Percentiles rank a stretch among this genome's conserved stretches.
Conservation (phyloP, 1,140 invertebrate genomes). For the Drosophila sulfurigaster region DNA sequence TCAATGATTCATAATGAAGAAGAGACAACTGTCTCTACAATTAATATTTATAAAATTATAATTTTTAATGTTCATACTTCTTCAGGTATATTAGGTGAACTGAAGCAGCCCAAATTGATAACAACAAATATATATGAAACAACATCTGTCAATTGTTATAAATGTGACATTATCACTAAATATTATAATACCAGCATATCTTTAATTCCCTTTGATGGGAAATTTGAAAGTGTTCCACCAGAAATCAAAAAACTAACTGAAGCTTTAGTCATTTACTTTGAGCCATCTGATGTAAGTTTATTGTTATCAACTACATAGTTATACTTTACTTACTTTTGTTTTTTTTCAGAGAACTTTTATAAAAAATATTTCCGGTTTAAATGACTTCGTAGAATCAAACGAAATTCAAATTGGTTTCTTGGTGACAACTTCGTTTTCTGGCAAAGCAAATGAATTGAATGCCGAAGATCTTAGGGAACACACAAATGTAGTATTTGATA, state of each 20-base stretch:
- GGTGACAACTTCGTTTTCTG: constrained; percentile 35
- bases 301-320: neutral
- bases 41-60: neutral
- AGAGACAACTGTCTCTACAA: neutral
- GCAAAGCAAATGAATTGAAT: constrained; percentile 39
- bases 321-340: neutral
- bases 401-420: constrained; percentile 64
- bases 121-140: constrained; percentile 15
- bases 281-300: constrained; percentile 47
- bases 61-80: neutral
- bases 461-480: constrained; percentile 46
- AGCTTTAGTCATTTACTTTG: constrained; percentile 62
- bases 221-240: constrained; percentile 49
- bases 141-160: constrained; percentile 33
- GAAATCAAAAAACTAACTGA: constrained; percentile 49
- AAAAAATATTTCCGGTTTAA: constrained; percentile 39
- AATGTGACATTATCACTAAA: constrained; percentile 60
- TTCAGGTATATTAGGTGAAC: constrained; percentile 53
- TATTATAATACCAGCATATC: constrained; percentile 56
- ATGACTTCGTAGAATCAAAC: constrained; percentile 40
- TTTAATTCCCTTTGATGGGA: constrained; percentile 58
- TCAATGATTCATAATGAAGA: neutral
- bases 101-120: constrained; percentile 47
- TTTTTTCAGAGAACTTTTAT: constrained; percentile 52
- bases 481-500: constrained; percentile 56